These are phyloP conservation scores for Camponotus floridanus DNA, from an alignment of 1,140 invertebrate genomes.

Conservation along the genomic window DNA sequence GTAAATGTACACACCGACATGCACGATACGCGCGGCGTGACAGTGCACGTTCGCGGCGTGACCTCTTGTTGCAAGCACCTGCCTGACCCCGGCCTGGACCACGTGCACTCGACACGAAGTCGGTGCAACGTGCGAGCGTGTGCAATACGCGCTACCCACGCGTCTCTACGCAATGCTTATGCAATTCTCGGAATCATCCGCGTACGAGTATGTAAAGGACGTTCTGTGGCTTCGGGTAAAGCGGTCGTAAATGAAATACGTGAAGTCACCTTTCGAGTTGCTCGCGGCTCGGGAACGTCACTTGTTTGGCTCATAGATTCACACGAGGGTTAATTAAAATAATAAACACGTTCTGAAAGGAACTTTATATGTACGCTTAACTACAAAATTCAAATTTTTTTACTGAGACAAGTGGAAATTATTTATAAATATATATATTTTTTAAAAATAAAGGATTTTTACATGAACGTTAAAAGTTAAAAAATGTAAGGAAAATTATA, in stretches of 20 bases:
- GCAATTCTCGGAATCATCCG: constrained; percentile 73
- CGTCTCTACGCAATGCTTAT: constrained; percentile 73
- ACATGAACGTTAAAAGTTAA: background rate
- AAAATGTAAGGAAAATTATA: background rate
- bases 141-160: constrained; percentile 77
- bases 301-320: background rate
- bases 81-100: constrained; percentile 79
- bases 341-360: background rate
- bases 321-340: background rate
- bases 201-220: constrained; percentile 58
- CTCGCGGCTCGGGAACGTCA: background rate
- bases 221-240: constrained; percentile 10
- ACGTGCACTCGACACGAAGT: constrained; percentile 47
- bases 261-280: constrained; percentile 43
- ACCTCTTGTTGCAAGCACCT: constrained; percentile 80
- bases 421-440: background rate
- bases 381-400: background rate
- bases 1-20: constrained; percentile 69
- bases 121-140: constrained; percentile 21
- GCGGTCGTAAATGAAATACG: constrained; percentile 59
- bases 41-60: constrained; percentile 75
- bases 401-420: background rate
- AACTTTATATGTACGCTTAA: background rate
- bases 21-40: constrained; percentile 70
- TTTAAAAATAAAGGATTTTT: background rate